phyloP scores from a whole-genome alignment of 37 sponge, comb jelly and placozoan genomes.

The Halisarca cf. caerulea region DNA sequence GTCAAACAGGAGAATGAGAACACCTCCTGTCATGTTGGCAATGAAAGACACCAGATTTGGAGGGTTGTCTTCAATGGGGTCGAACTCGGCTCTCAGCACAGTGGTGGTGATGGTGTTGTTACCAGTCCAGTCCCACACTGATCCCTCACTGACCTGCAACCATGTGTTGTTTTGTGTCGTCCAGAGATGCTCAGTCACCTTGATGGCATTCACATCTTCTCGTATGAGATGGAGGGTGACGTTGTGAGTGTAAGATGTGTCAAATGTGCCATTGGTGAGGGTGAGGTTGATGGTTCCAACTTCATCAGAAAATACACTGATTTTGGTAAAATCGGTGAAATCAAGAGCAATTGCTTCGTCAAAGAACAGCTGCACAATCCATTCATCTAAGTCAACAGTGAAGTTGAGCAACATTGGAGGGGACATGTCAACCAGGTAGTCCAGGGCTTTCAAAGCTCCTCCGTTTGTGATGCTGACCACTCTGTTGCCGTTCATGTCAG shows the following conservation, averaged over 20 bases:
- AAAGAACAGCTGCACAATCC: slow-evolving; percentile 67
- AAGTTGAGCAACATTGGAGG: slow-evolving; percentile 74
- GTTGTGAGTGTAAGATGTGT: slow-evolving; percentile 62
- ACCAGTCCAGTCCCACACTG: slow-evolving; percentile 84
- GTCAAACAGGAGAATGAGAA: slow-evolving; percentile 75
- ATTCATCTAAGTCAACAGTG: slow-evolving; percentile 80
- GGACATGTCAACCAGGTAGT: slow-evolving; percentile 65
- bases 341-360: slow-evolving; percentile 74
- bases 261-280: slow-evolving; percentile 66
- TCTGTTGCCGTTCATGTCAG: slow-evolving; percentile 82
- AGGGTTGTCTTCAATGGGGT: slow-evolving; percentile 65
- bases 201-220: slow-evolving; percentile 73
- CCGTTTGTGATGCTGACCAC: slow-evolving; percentile 56
- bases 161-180: slow-evolving; percentile 67
- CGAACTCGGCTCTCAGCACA: slow-evolving; percentile 21
- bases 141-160: slow-evolving; percentile 65
- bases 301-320: slow-evolving; percentile 67
- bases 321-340: slow-evolving; percentile 67
- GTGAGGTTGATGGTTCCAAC: slow-evolving; percentile 61
- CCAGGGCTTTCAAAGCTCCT: slow-evolving; percentile 35
- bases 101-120: slow-evolving; percentile 56
- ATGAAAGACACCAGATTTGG: slow-evolving; percentile 61
- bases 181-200: slow-evolving; percentile 72
- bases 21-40: slow-evolving; percentile 78
- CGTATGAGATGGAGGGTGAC: slow-evolving; percentile 51